Base-by-base conservation (phyloP, 2,888 invertebrate genomes). In the Mantis religiosa region DNA sequence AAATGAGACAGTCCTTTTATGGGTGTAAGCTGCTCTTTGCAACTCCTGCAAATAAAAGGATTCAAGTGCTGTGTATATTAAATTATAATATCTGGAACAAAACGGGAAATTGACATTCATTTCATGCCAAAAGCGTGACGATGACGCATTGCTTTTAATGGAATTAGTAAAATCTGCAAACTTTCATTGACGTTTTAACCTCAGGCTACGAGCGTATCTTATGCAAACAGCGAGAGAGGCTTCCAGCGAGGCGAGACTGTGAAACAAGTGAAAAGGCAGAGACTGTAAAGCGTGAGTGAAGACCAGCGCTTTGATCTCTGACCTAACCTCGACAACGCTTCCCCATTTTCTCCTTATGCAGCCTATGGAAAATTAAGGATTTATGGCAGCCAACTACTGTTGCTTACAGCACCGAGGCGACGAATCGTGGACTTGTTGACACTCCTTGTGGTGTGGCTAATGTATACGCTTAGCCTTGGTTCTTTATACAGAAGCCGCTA, bases 321-420 rank as follows among this genome's bases (percentile, higher is more conserved):
- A 71, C 54, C 54, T 20, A 71, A 71, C 54, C 54, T 71, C 54
- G 54, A 71, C 54, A 71, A 71, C 20, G 54, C 54, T 71, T 87
- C 82, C 82, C 82, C 82, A 82, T 82, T 87, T 87, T 87, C 82
- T 82, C 87, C 82, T 82, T 71, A 20, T 87, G 30, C 81, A 87
- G 81, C 20, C 87, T 41, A 27, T 87, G 87, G 41, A 87, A 28
- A 86, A 86, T 86, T 81, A 30, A 86, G 71, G 27, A 86, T 86
- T 86, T 87, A 87, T 87, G 87, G 30, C 87, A 86, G 82, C 81
- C 47, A 25, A 7, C 34, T 87, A 27, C 41, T 87, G 34, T 20
- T 71, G 20, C 54, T 71, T 71, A 71, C 54, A 20, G 54, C 54
- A 6, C 54, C 54, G 54, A 71, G 54, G 54, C 54, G 54, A 71